These are phyloP conservation scores for Centrocercus urophasianus DNA, from an alignment of 2,113 vertebrate species.

Conservation along the genomic window DNA sequence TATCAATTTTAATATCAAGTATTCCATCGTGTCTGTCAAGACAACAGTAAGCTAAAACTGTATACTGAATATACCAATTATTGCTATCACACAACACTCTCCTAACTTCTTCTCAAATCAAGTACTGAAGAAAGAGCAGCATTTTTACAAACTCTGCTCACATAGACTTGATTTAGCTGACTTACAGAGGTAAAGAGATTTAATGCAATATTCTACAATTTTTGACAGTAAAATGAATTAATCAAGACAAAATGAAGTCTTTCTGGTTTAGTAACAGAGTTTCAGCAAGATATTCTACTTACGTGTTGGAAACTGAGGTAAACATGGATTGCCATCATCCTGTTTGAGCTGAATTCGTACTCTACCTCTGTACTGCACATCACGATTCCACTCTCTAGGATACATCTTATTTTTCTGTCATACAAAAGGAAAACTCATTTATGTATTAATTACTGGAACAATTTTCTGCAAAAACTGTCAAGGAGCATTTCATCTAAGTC, in stretches of 20 bases:
- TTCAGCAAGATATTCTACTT: constrained; percentile 63
- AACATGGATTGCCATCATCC: constrained; percentile 89
- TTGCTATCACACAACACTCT: rapidly evolving
- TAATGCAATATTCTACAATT: background rate
- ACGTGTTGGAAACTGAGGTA: constrained; percentile 91
- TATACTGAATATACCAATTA: background rate
- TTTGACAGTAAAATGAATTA: background rate
- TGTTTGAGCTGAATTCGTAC: constrained; percentile 92
- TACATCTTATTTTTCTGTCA: constrained; percentile 91
- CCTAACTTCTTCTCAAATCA: background rate
- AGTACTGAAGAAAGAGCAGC: background rate
- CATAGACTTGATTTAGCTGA: background rate
- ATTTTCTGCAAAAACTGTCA: background rate
- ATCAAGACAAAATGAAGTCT: background rate
- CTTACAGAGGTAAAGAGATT: background rate
- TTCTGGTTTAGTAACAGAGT: background rate
- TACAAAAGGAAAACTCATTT: background rate
- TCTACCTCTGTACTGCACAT: constrained; percentile 90
- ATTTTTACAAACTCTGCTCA: background rate
- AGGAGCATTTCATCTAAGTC: background rate
- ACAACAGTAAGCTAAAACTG: background rate
- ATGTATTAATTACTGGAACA: background rate
- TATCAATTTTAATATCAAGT: background rate
- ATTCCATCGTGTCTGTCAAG: background rate
- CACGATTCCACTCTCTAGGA: constrained; percentile 94